Percentiles rank a stretch among this genome's conserved stretches.
Evolutionary conservation across 2,888 invertebrate genomes (phyloP).

Genomic region (Eristalinus aeneus): DNA sequence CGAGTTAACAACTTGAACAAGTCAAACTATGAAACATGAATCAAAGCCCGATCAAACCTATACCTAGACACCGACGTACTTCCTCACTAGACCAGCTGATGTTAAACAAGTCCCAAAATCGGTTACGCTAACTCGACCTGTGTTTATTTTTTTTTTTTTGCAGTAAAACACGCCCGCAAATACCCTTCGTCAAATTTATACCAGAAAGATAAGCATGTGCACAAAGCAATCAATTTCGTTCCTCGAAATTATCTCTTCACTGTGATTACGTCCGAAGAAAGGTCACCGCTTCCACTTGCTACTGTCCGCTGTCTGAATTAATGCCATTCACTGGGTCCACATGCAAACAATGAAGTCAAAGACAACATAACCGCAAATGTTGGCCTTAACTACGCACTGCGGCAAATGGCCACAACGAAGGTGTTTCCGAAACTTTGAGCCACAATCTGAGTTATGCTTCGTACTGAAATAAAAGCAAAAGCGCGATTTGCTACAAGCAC

Average conservation of each 20-base stretch:
- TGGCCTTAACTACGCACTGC: conserved; percentile 17
- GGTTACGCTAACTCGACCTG: no score
- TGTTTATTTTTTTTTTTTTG: no score
- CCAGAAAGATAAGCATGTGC: background rate
- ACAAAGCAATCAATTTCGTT: background rate
- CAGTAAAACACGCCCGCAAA: no score
- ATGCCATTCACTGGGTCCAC: background rate
- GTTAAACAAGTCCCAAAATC: no score
- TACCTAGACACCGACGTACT: no score
- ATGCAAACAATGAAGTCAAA: background rate
- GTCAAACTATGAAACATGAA: no score
- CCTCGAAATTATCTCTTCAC: background rate
- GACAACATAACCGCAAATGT: background rate
- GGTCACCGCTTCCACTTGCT: background rate
- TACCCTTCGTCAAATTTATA: background rate
- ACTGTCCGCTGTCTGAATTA: background rate
- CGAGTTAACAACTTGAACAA: no score
- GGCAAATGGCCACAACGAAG: background rate
- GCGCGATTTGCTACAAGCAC: background rate
- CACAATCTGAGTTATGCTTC: background rate
- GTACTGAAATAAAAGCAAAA: background rate
- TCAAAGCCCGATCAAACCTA: no score
- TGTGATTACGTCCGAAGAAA: background rate
- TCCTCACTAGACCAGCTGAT: no score
- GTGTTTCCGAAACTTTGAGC: background rate